Evolutionary conservation across 23 tunicate genomes (phyloP).

Genomic region (Trididemnum nubilum): DNA sequence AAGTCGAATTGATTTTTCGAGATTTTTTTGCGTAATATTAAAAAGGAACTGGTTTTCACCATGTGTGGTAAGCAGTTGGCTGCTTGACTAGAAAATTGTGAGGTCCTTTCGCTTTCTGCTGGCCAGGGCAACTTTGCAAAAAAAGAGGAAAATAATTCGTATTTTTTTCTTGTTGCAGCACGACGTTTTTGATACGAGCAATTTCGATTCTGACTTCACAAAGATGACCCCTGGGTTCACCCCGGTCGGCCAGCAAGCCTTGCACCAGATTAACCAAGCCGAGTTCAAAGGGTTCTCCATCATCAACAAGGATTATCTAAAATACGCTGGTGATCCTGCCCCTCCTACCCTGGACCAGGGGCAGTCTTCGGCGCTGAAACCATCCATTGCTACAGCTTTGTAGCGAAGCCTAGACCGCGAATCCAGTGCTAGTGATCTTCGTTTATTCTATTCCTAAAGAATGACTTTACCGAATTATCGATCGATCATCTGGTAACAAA

Average conservation of each 20-base stretch:
- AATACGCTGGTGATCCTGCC: slow-evolving; percentile 4
- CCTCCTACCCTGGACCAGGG: not conserved
- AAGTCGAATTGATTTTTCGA: no score
- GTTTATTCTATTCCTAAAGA: no score
- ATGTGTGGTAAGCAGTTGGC: no score
- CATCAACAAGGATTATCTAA: slow-evolving; percentile 66
- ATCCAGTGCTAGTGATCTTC: not conserved
- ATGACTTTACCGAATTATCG: no score
- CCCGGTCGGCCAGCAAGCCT: slow-evolving; percentile 64
- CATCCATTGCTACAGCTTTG: slow-evolving; percentile 39
- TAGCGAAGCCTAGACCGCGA: not conserved
- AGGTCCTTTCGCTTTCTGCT: no score
- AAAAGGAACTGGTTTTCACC: no score
- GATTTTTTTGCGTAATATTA: no score
- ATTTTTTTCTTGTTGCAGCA: slow-evolving; percentile 64
- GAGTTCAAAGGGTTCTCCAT: slow-evolving; percentile 89
- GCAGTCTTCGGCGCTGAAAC: slow-evolving; percentile 34
- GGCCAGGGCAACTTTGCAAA: no score
- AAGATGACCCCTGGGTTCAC: slow-evolving; percentile 67
- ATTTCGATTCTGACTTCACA: slow-evolving; percentile 98
- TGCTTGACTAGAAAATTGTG: no score
- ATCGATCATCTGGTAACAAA: no score
- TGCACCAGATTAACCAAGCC: slow-evolving; percentile 69
- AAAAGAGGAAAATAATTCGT: no score
- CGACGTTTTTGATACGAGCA: slow-evolving; percentile 59